Base-by-base conservation (phyloP, 2,113 vertebrate genomes). In the Chloropsis cyanopogon region DNA sequence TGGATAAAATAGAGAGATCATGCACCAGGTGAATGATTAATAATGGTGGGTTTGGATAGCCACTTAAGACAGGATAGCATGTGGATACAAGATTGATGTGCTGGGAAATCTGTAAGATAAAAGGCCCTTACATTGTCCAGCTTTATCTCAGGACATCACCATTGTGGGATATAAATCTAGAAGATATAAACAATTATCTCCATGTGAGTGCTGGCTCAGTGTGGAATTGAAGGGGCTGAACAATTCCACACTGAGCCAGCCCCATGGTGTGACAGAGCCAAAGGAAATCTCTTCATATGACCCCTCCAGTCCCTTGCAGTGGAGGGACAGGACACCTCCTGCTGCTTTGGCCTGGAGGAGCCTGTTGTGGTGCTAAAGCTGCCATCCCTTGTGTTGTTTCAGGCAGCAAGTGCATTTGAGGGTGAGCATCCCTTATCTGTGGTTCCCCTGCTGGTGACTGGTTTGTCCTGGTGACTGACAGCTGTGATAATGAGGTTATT, bases 401-500 rank as follows among this genome's bases (percentile, higher is more conserved):
- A 77, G 68, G 81, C 94, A 75, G n/a, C 20, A 7, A 89, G 75
- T 26, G 80, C 60, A 7, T 65, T 86, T 65, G 76, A 91, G 93
- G 76, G 50, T 42, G 92, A 95, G 90, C 80, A 73, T 64, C 80
- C 70, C 92, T 63, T 82, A 49, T 61, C 92, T 42, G 50, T 54
- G 9, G 44, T 89, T 95, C 73, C 88, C 61, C 66, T 90, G 94
- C 69, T 76, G 26, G 85, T 59, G 80, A 72, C 76, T 90, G 81
- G 72, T 39, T 89, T 90, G 75, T 63, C 44, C 59, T 79, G n/a
- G 23, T 95, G 96, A 95, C 68, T 95, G 92, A 89, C 94, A 92
- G 92, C 86, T 93, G 63, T 90, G 94, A 72, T 96, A 92, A 95
- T 95, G 85, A 85, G 93, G 90, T 92, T 92, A 90, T 95, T 95